phyloP scores from a whole-genome alignment of 1,140 invertebrate species.

The Leptinotarsa lineolata region DNA sequence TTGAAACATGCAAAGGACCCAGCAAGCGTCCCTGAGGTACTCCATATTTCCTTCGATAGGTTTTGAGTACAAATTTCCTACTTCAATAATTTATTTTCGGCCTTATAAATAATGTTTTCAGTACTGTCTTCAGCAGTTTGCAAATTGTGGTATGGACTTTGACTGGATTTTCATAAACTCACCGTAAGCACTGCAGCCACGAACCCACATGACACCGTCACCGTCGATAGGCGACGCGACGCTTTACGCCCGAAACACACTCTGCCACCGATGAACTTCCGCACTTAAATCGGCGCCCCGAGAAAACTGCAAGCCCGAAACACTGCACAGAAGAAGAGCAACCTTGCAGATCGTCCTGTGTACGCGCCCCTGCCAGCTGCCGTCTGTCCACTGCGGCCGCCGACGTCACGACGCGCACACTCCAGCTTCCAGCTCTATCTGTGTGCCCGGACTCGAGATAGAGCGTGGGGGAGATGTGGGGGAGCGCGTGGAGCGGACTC shows the following conservation, averaged over 20 bases:
- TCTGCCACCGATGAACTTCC: background rate
- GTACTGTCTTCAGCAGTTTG: no score
- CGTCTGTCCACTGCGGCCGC: conserved; percentile 45
- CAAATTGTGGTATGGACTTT: no score
- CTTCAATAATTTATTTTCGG: no score
- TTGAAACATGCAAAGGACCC: no score
- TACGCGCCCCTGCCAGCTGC: conserved; percentile 45
- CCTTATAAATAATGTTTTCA: no score
- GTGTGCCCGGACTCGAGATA: conserved; percentile 48
- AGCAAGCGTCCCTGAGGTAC: no score
- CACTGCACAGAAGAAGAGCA: conserved; percentile 14
- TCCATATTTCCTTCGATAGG: no score
- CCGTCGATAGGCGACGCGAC: background rate
- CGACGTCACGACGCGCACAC: conserved; percentile 49
- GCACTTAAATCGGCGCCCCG: background rate
- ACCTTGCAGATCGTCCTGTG: conserved; percentile 37
- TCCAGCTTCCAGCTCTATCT: conserved; percentile 50
- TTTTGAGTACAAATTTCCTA: no score
- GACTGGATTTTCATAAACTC: background rate
- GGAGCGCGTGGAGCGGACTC: background rate
- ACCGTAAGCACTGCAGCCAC: conserved; percentile 12
- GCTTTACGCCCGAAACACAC: background rate
- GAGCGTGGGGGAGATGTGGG: conserved; percentile 29
- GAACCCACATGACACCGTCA: conserved; percentile 6
- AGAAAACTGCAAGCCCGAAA: conserved; percentile 3